These are phyloP conservation scores for Ormyrus labotus DNA, from an alignment of 2,888 invertebrate species.

Conservation along the genomic window DNA sequence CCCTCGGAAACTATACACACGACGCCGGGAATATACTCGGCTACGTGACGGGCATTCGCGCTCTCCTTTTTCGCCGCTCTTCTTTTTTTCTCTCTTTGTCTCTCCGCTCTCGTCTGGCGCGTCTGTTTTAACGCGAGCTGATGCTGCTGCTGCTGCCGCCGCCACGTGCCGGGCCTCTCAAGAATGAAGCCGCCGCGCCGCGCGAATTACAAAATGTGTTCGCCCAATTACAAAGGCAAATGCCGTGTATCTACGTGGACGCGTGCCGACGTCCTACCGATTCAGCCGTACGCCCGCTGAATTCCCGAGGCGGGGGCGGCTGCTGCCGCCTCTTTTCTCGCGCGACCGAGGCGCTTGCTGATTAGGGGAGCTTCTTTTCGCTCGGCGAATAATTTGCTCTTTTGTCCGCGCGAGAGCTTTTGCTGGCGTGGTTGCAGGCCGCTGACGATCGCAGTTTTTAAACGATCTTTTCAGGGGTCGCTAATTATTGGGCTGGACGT, in stretches of 20 bases:
- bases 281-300: not conserved
- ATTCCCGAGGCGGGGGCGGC: not conserved
- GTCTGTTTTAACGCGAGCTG: not conserved
- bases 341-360: no score
- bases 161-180: conserved; percentile 28
- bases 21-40: conserved; percentile 9
- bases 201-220: conserved; percentile 50
- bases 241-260: conserved; percentile 15
- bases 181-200: conserved; percentile 34
- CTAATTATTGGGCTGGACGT: no score
- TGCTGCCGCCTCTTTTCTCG: no score
- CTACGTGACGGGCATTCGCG: conserved; percentile 37
- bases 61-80: not conserved
- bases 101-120: not conserved
- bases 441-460: no score
- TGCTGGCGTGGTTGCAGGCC: no score
- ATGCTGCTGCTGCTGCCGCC: not conserved
- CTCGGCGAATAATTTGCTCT: no score
- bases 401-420: no score
- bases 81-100: not conserved
- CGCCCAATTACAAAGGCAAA: conserved; percentile 45
- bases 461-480: no score
- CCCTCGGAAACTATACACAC: conserved; percentile 2
- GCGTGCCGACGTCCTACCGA: conserved; percentile 9
- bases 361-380: no score